Conservation (phyloP, 2,888 invertebrate genomes). For the Lochmaea capreae region DNA sequence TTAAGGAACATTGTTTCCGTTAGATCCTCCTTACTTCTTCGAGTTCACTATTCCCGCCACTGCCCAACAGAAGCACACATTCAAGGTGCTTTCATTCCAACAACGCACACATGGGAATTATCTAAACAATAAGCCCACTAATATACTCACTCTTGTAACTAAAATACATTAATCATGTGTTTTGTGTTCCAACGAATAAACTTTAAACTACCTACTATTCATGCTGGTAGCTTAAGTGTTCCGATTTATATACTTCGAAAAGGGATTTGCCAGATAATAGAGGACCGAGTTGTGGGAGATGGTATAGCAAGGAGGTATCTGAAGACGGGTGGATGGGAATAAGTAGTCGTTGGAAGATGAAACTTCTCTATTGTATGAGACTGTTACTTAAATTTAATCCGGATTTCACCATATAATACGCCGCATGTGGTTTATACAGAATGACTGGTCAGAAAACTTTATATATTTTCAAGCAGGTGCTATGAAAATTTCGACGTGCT, state of each 20-base stretch:
- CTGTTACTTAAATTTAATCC: background rate
- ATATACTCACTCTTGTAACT: constrained; percentile 42
- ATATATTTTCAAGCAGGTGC: too few relatives aligned
- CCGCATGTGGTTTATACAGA: background rate
- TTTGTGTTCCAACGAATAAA: constrained; percentile 45
- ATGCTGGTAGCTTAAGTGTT: constrained; percentile 35
- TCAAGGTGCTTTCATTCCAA: constrained; percentile 38
- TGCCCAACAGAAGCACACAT: constrained; percentile 16
- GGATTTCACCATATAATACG: background rate
- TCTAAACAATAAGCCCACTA: constrained; percentile 45
- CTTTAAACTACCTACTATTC: constrained; percentile 43
- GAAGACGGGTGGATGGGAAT: background rate
- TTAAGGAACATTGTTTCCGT: background rate
- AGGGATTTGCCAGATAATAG: constrained; percentile 21
- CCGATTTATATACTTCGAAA: constrained; percentile 38
- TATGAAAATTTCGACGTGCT: too few relatives aligned
- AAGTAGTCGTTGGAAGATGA: background rate
- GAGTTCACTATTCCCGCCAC: background rate
- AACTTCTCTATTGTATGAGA: background rate
- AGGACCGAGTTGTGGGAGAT: background rate
- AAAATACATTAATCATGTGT: constrained; percentile 45
- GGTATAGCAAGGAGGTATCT: background rate
- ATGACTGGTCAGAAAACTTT: background rate
- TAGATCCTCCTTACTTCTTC: background rate
- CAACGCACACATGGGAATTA: constrained; percentile 43